A percentile compares a stretch with the other conserved stretches of the same genome.
Conservation (phyloP, 2,888 invertebrate species). For the Zaprionus obscuricornis region DNA sequence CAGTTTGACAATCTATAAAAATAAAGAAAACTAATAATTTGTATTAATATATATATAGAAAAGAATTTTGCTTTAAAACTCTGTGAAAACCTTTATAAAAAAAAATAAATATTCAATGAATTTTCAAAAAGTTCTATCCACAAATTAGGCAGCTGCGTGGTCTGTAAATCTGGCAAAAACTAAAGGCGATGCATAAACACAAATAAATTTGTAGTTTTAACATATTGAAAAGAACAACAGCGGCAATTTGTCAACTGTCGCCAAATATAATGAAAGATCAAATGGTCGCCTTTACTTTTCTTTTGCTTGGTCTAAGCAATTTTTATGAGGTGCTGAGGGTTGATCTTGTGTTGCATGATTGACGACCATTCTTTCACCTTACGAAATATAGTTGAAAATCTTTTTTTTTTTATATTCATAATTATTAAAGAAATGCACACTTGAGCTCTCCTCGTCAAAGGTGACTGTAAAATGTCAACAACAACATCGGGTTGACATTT, state of each 20-base stretch:
- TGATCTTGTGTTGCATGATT: conserved; percentile 57
- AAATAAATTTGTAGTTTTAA: conserved; percentile 7
- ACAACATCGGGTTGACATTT: conserved; percentile 55
- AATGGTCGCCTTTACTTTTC: conserved; percentile 24
- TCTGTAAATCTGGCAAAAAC: too few species aligned
- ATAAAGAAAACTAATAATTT: too few species aligned
- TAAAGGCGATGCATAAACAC: neutral
- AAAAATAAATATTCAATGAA: too few species aligned
- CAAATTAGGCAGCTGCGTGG: too few species aligned
- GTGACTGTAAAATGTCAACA: conserved; percentile 67
- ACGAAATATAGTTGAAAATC: conserved; percentile 45
- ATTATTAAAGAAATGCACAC: conserved; percentile 75
- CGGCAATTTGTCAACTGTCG: conserved; percentile 73
- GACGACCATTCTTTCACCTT: conserved; percentile 57
- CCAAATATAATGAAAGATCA: conserved; percentile 2
- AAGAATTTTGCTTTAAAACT: too few species aligned
- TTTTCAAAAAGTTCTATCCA: too few species aligned
- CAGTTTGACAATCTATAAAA: too few species aligned
- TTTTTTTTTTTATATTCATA: conserved; percentile 63
- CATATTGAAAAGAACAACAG: conserved; percentile 60
- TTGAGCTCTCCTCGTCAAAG: conserved; percentile 51
- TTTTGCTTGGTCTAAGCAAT: conserved; percentile 42
- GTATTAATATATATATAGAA: too few species aligned
- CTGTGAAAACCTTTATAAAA: too few species aligned
- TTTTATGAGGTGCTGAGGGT: conserved; percentile 31